Base-by-base conservation (phyloP, 2,888 invertebrate genomes). In the Ophraella communa region DNA sequence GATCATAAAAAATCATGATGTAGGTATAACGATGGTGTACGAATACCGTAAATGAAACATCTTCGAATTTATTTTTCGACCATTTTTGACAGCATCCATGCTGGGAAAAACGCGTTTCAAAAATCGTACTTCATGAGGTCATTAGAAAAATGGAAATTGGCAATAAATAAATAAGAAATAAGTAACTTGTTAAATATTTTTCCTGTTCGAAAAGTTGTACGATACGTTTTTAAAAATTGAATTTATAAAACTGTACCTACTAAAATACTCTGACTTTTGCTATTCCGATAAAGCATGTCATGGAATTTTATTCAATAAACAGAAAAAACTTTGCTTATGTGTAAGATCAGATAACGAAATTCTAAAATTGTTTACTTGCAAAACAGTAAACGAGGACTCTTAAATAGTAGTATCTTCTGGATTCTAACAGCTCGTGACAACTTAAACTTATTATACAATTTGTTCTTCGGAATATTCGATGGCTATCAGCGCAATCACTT, bases 1-100 rank as follows among this genome's bases (percentile, higher is more conserved):
- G 49, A 20, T 52, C 51, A 49, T 42, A 57, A 56, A 62, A 47
- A 52, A 56, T 51, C 18, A 24, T 20, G 44, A 62, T 42, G 52
- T 56, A 51, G 55, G 47, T 20, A 51, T 51, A 51, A 23, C 49
- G 27, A 24, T 33, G 53, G 57, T 45, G 23, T 51, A 27, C 27
- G n/a, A 27, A 4, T 21, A 33, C 35, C 8, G 14, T 30, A 49
- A 57, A 57, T 57, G 57, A 57, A 57, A 57, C 57, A 35, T 57
- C 47, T 57, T 47, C 35, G 42, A 57, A 47, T 57, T 30, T 30
- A 45, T 45, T 57, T 57, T 57, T 57, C 20, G 45, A 45, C 11
- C 30, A n/a, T 30, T 49, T 45, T 49, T 57, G 57, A 49, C 47
- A 49, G 47, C 47, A 20, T 14, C 20, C 57, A 47, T 33, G 47